Evolutionary conservation across 2,797 vertebrate species (phyloP), one percentile per base, ranked within the genome.

Genomic region (Enteromius anoplus): DNA sequence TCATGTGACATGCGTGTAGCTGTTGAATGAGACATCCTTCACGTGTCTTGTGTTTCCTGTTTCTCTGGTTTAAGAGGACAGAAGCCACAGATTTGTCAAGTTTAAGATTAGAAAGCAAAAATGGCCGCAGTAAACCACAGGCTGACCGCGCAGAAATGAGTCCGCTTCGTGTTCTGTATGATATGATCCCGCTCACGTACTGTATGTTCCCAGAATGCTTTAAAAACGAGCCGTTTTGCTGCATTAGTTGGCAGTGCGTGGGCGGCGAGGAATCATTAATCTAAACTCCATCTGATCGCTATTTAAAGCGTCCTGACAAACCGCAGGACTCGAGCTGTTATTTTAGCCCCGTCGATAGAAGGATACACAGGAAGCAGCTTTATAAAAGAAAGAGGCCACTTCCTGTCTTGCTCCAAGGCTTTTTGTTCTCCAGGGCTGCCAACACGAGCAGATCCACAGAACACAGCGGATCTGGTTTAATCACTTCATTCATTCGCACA

Each of bases 31-130:
- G 7, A 49, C 65, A 51, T 84, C 82, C 53, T 80, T 80, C 14
- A 23, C 73, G 49, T 78, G 75, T 51, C 53, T 84, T 83, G 10
- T 34, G 42, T 85, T 86, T 89, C 78, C 68, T 23, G 53, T 85
- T 78, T 83, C 37, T 65, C 55, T 58, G 69, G 47, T 79, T 86
- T 53, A 51, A 40, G 34, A 14, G 21, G 9, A 65, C 80, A 37
- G 40, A 82, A 62, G 83, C 42, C 53, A 65, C 69, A 76, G 51
- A 85, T 86, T 86, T 66, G 42, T 64, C 5, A 5, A 79, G 70
- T 75, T 70, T 29, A 26, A 19, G 29, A 37, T 62, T 29, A 5
- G 37, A 85, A 53, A 37, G 23, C 29, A 51, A 9, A 71, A 49
- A n/a, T 6, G 42, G 3, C 69, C 14, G 2, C 34, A 71, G 0